Percentiles rank a stretch among this genome's conserved stretches.
phyloP scores from a whole-genome alignment of 2,888 invertebrate species.

The Cantharis flavilabris region DNA sequence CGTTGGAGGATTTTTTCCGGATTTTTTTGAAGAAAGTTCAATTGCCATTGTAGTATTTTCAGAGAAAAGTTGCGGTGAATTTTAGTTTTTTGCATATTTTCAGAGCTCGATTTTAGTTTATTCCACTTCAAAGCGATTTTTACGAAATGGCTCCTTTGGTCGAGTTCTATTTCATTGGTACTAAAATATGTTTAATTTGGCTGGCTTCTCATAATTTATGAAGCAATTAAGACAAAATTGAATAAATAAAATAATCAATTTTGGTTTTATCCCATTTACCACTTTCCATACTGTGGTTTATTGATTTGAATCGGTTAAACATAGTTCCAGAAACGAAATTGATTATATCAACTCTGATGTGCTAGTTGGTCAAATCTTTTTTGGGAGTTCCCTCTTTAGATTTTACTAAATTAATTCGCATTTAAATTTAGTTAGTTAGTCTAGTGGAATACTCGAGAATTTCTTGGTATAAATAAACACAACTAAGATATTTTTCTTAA shows the following conservation, averaged over 20 bases:
- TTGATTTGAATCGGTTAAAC: background rate
- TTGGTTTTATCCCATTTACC: background rate
- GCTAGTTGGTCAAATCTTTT: background rate
- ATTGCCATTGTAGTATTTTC: no score
- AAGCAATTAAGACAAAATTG: background rate
- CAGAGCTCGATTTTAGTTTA: no score
- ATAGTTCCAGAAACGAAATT: background rate
- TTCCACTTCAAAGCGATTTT: no score
- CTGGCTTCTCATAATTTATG: no score
- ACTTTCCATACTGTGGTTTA: background rate
- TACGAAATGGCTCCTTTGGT: no score
- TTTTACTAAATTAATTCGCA: background rate
- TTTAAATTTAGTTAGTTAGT: background rate
- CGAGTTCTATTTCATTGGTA: no score
- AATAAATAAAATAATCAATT: background rate
- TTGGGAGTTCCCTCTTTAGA: background rate
- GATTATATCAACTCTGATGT: background rate
- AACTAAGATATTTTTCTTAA: background rate
- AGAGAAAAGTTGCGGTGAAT: no score
- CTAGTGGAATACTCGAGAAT: background rate
- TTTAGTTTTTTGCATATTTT: no score
- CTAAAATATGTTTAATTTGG: no score
- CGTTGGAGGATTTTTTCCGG: no score
- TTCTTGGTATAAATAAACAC: background rate
- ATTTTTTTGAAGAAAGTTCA: no score